Evolutionary conservation across 2,797 vertebrate genomes (phyloP).

Genomic region (Intellagama lesueurii): DNA sequence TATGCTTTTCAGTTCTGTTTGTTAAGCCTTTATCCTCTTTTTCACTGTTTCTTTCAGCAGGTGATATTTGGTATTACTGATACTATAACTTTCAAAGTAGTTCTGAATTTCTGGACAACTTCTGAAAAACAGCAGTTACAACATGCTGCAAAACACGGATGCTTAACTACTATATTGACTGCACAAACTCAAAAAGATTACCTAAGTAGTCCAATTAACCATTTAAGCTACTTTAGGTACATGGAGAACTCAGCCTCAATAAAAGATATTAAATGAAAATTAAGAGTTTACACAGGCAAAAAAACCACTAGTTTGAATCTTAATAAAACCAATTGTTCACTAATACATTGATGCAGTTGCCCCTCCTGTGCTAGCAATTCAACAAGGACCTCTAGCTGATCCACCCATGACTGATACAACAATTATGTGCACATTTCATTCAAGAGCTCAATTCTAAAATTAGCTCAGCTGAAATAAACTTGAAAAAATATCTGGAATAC

Average conservation of each 20-base stretch:
- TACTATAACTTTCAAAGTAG: not conserved
- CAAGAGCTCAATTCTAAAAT: slow-evolving; percentile 78
- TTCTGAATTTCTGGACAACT: slow-evolving; percentile 11
- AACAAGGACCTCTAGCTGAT: slow-evolving; percentile 58
- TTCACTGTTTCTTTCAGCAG: not conserved
- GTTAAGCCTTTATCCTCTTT: not conserved
- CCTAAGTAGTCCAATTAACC: not conserved
- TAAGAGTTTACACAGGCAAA: not conserved
- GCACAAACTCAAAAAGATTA: not conserved
- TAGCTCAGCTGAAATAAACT: slow-evolving; percentile 76
- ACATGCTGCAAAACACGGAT: not conserved
- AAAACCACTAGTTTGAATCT: not conserved
- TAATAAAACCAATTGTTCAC: slow-evolving; percentile 38
- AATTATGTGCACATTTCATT: slow-evolving; percentile 77
- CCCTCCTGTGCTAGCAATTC: slow-evolving; percentile 41
- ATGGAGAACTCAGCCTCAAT: too few species aligned
- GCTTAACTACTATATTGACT: not conserved
- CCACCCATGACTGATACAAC: slow-evolving; percentile 60
- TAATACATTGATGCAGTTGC: slow-evolving; percentile 50
- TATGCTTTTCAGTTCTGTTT: slow-evolving; percentile 16
- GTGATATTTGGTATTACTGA: not conserved
- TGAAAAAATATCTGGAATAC: slow-evolving; percentile 80
- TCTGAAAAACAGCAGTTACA: not conserved
- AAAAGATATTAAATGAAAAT: not conserved
- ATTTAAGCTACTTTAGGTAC: too few species aligned